phyloP scores from a whole-genome alignment of 2,113 vertebrate genomes.

The Sigmodon hispidus region DNA sequence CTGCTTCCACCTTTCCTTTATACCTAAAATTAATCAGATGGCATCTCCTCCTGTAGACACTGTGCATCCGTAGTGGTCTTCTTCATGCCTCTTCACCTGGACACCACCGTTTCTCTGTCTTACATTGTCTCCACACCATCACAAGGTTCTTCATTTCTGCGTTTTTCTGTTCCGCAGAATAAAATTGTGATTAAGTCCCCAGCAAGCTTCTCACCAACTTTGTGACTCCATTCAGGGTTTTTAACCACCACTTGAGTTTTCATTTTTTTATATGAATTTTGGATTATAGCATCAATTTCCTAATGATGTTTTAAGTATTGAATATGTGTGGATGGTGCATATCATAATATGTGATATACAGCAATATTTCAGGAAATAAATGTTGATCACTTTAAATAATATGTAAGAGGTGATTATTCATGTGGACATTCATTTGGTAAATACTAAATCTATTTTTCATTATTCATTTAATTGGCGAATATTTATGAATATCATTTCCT shows the following conservation, averaged over 20 bases:
- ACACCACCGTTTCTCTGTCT: background rate
- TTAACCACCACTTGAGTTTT: conserved; percentile 1
- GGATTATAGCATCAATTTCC: background rate
- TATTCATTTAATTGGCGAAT: background rate
- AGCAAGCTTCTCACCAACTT: background rate
- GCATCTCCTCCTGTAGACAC: background rate
- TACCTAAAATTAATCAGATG: background rate
- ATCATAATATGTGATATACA: background rate
- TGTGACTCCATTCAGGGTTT: background rate
- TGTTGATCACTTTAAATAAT: background rate
- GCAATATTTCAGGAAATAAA: background rate
- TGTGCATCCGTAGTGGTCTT: background rate
- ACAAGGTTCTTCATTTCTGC: conserved; percentile 1
- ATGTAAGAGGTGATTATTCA: background rate
- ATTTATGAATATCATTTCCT: conserved; percentile 9
- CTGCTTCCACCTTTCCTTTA: background rate
- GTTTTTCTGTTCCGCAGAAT: background rate
- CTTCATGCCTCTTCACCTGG: background rate
- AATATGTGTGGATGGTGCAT: background rate
- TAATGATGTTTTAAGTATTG: background rate
- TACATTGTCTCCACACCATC: background rate
- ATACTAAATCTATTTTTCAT: conserved; percentile 8
- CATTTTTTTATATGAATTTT: background rate
- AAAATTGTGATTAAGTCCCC: background rate
- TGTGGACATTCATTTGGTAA: conserved; percentile 32